A percentile compares a stretch with the other conserved stretches of the same genome.
Conservation (phyloP, 2,113 vertebrate species). For the Passer domesticus region DNA sequence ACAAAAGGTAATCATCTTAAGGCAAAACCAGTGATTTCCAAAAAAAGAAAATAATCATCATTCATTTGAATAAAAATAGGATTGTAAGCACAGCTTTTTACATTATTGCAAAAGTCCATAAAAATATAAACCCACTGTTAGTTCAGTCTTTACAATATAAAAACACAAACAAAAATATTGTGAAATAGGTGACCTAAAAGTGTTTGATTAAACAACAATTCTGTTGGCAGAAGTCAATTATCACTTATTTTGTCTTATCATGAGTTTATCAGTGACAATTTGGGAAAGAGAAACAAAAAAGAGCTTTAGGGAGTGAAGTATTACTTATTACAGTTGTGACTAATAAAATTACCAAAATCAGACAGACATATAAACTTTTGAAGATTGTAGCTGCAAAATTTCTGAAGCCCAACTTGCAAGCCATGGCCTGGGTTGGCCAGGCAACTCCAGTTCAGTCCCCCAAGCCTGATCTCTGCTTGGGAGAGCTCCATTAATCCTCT, state of each 20-base stretch:
- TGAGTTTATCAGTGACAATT: neutral
- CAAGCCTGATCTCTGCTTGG: neutral
- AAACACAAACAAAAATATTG: neutral
- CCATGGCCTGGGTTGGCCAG: neutral
- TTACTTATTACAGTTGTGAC: neutral
- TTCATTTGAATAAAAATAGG: conserved; percentile 50
- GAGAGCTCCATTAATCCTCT: neutral
- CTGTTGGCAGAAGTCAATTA: neutral
- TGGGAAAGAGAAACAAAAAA: neutral
- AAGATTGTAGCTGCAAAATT: neutral
- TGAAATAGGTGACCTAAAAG: neutral
- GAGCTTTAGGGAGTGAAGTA: neutral
- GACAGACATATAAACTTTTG: neutral
- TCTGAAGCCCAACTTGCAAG: neutral
- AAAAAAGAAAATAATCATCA: neutral
- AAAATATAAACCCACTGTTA: conserved; percentile 20
- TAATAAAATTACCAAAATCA: neutral
- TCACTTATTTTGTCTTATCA: neutral
- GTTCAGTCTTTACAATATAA: neutral
- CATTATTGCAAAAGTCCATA: neutral
- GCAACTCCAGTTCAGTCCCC: neutral
- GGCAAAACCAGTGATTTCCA: conserved; percentile 51
- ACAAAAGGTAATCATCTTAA: conserved; percentile 53
- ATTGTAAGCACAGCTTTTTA: neutral
- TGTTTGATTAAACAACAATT: neutral